Evolutionary conservation across 2,888 invertebrate genomes (phyloP).

Genomic region (Eupeodes latifasciatus): DNA sequence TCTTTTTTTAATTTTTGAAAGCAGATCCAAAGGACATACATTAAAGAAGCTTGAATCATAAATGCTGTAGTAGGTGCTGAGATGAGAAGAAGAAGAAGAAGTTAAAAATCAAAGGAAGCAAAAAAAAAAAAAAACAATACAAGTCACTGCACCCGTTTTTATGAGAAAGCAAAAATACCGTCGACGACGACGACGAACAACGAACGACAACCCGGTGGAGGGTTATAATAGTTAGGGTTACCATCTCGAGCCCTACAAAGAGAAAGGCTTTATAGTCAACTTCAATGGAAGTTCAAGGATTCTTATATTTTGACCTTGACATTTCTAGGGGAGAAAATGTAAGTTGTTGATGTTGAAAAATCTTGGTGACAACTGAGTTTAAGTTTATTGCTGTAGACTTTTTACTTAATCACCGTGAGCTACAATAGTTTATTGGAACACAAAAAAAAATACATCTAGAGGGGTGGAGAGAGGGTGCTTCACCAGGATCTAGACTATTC

Average conservation of each 20-base stretch:
- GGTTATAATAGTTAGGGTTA: neutral
- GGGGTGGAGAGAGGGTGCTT: too few species aligned
- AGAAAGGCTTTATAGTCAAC: too few species aligned
- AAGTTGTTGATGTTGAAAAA: too few species aligned
- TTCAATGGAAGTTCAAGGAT: too few species aligned
- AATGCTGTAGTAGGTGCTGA: slow-evolving; percentile 24
- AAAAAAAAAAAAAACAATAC: slow-evolving; percentile 15
- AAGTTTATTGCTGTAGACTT: too few species aligned
- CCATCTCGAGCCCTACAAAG: neutral
- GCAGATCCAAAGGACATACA: slow-evolving; percentile 41
- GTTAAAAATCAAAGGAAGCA: slow-evolving; percentile 32
- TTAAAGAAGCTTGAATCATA: slow-evolving; percentile 23
- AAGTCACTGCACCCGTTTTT: slow-evolving; percentile 30
- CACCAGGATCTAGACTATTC: too few species aligned
- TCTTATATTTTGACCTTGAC: too few species aligned
- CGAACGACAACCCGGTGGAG: neutral
- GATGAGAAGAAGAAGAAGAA: neutral
- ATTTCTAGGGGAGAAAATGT: too few species aligned
- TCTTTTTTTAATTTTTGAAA: slow-evolving; percentile 14
- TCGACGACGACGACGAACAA: neutral
- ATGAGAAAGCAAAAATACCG: neutral
- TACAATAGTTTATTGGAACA: too few species aligned
- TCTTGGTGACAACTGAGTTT: too few species aligned
- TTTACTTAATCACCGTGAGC: too few species aligned
- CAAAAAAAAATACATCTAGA: too few species aligned